These are phyloP conservation scores for Mechanitis mazaeus DNA, from an alignment of 2,888 invertebrate genomes.

Conservation along the genomic window DNA sequence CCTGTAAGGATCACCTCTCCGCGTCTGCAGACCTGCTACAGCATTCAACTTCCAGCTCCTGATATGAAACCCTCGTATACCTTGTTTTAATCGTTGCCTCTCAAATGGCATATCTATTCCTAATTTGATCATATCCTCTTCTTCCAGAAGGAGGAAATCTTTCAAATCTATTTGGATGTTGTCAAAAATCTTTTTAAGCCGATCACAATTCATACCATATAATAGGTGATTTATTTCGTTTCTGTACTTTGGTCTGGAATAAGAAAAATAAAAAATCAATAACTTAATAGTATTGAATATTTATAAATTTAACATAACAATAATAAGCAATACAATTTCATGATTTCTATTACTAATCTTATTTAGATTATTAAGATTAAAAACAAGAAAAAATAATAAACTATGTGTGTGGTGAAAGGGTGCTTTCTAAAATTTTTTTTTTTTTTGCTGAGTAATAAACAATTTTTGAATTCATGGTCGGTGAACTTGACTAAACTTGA, in stretches of 20 bases:
- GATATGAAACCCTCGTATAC: slow-evolving; percentile 77
- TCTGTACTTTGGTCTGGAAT: slow-evolving; percentile 66
- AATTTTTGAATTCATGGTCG: too few species aligned
- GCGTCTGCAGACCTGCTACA: slow-evolving; percentile 60
- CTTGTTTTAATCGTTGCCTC: slow-evolving; percentile 71
- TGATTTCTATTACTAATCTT: too few species aligned
- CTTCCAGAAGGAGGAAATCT: slow-evolving; percentile 75
- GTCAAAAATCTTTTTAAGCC: slow-evolving; percentile 61
- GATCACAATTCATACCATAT: slow-evolving; percentile 78
- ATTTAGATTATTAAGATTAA: too few species aligned
- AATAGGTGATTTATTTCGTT: slow-evolving; percentile 75
- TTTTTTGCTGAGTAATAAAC: too few species aligned
- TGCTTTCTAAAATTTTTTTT: too few species aligned
- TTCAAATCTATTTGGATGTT: slow-evolving; percentile 70
- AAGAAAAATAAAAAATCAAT: neutral
- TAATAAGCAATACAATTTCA: too few species aligned
- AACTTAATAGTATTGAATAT: too few species aligned
- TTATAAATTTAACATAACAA: too few species aligned
- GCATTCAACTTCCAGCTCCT: slow-evolving; percentile 72
- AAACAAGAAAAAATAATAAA: too few species aligned
- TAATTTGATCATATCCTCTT: slow-evolving; percentile 73
- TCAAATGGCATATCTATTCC: slow-evolving; percentile 79
- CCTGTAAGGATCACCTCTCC: slow-evolving; percentile 62
- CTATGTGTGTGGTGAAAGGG: too few species aligned
- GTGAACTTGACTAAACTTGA: too few species aligned